phyloP scores from a whole-genome alignment of 2,113 vertebrate genomes.

The Quiscalus mexicanus region DNA sequence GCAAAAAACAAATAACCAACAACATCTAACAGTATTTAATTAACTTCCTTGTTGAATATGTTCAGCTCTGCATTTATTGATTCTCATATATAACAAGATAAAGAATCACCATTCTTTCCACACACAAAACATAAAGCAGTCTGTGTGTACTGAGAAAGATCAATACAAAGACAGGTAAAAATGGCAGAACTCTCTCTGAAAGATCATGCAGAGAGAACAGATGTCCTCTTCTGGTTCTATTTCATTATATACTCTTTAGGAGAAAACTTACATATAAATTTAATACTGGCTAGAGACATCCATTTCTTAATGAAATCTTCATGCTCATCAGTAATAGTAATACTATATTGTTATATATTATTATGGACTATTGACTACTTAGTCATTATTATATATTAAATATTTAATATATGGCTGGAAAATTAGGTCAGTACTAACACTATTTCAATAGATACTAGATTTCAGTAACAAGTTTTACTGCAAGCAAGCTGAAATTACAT shows the following conservation, averaged over 20 bases:
- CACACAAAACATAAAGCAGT: neutral
- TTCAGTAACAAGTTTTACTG: neutral
- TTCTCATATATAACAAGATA: neutral
- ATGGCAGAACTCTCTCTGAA: neutral
- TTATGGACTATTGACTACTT: neutral
- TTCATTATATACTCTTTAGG: neutral
- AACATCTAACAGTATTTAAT: neutral
- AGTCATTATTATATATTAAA: neutral
- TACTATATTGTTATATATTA: neutral
- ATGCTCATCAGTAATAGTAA: neutral
- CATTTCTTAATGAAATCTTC: neutral
- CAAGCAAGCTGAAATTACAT: neutral
- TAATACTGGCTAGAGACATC: neutral
- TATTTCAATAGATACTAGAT: neutral
- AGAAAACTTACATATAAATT: neutral
- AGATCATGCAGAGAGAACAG: neutral
- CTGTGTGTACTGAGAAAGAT: neutral
- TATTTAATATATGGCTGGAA: neutral
- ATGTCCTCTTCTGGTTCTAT: neutral
- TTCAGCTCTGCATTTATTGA: neutral
- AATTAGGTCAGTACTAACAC: neutral
- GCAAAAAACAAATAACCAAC: neutral
- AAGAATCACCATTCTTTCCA: neutral
- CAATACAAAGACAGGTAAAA: neutral
- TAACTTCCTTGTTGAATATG: neutral